phyloP scores from a whole-genome alignment of 1,140 invertebrate genomes.

The Lasioglossum baleicum region DNA sequence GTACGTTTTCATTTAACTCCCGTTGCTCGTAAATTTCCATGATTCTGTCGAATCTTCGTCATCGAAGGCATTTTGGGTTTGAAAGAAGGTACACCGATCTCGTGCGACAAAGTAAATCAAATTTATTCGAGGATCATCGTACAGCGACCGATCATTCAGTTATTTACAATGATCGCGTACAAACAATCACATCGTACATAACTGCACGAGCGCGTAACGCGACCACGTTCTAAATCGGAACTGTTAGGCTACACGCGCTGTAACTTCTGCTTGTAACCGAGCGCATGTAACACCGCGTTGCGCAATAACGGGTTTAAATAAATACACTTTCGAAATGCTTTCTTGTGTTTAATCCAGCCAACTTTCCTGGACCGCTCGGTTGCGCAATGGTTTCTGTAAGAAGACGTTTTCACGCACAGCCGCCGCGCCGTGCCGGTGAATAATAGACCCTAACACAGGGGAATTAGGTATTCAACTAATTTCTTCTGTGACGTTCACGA shows the following conservation, averaged over 20 bases:
- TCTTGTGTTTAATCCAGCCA: constrained; percentile 28
- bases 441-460: not conserved
- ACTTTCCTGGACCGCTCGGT: constrained; percentile 25
- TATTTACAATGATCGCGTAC: constrained; percentile 3
- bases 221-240: not conserved
- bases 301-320: constrained; percentile 33
- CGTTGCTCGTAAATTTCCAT: no score
- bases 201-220: not conserved
- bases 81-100: not conserved
- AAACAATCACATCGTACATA: not conserved
- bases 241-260: not conserved
- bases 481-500: no score
- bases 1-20: no score
- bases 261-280: not conserved
- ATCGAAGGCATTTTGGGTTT: not conserved
- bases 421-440: not conserved
- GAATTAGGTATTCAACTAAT: not conserved
- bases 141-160: not conserved
- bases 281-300: constrained; percentile 6
- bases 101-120: not conserved
- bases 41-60: no score
- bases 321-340: constrained; percentile 41
- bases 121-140: not conserved
- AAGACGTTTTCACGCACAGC: constrained; percentile 1
- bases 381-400: not conserved